A percentile compares a stretch with the other conserved stretches of the same genome.
phyloP scores from a whole-genome alignment of 2,797 vertebrate species.

The Urosaurus nigricauda region DNA sequence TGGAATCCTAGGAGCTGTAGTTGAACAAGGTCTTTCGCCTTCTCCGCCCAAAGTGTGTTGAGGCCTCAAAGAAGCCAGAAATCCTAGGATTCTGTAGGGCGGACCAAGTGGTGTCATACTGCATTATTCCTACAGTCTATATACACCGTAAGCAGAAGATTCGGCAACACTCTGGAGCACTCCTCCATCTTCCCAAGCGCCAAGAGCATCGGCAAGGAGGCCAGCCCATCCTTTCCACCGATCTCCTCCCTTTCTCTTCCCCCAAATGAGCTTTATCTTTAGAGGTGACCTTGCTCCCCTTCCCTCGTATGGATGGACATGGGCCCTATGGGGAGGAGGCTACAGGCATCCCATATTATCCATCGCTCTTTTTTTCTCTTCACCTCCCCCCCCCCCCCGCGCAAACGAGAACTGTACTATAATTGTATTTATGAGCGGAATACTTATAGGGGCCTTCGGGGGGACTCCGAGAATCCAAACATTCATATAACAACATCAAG shows the following conservation, averaged over 20 bases:
- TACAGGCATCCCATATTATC: slow-evolving; percentile 70
- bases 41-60: too few species aligned
- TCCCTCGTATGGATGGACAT: slow-evolving; percentile 73
- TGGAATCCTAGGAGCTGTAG: too few species aligned
- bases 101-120: too few species aligned
- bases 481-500: slow-evolving; percentile 71
- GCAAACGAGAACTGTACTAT: slow-evolving; percentile 68
- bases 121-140: too few species aligned
- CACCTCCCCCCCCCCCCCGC: slow-evolving; percentile 22
- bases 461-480: slow-evolving; percentile 71
- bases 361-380: not conserved
- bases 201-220: not conserved
- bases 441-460: slow-evolving; percentile 74
- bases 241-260: slow-evolving; percentile 34
- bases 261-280: slow-evolving; percentile 32
- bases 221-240: slow-evolving; percentile 42
- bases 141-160: not conserved
- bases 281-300: slow-evolving; percentile 66
- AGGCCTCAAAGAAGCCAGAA: too few species aligned
- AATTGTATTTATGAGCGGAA: slow-evolving; percentile 78
- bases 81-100: too few species aligned
- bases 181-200: not conserved
- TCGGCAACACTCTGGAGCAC: too few species aligned
- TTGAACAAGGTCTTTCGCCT: too few species aligned
- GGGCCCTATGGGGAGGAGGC: slow-evolving; percentile 72